These are phyloP conservation scores for Oreochromis niloticus DNA, from an alignment of 2,113 vertebrate species.

Conservation along the genomic window DNA sequence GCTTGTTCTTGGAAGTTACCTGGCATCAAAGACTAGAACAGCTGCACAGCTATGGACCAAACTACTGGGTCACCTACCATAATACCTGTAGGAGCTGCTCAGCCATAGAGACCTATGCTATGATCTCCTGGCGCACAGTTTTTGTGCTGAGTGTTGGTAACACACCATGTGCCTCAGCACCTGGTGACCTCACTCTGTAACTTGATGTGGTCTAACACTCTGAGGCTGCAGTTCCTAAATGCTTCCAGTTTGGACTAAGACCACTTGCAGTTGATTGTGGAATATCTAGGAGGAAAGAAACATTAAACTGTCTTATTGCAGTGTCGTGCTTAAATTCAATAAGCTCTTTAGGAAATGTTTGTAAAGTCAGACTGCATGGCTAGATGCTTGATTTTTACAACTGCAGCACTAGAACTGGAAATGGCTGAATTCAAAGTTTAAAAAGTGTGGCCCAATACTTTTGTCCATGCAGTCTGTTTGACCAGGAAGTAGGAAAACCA, in stretches of 20 bases:
- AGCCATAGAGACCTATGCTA: background rate
- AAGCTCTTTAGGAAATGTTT: background rate
- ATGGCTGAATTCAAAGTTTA: accelerated
- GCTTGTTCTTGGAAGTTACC: background rate
- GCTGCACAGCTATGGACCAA: background rate
- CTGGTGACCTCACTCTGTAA: background rate
- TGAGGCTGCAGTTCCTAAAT: background rate
- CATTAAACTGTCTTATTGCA: background rate
- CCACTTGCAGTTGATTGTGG: background rate
- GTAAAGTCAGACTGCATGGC: background rate
- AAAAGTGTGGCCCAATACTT: background rate
- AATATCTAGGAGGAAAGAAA: background rate
- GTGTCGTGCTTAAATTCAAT: background rate
- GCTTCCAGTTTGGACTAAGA: background rate
- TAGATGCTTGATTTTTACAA: background rate
- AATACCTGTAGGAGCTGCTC: background rate
- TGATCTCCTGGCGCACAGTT: background rate
- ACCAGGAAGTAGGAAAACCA: background rate
- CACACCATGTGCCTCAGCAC: background rate
- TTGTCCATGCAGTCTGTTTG: background rate
- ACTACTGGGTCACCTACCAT: background rate
- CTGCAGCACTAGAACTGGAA: background rate
- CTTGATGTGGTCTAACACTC: background rate
- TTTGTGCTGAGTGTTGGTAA: background rate
- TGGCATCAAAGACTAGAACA: background rate